Percentiles rank a stretch among this genome's conserved stretches.
Evolutionary conservation across 2,888 invertebrate genomes (phyloP).

Genomic region (Drosophila macrothrix): DNA sequence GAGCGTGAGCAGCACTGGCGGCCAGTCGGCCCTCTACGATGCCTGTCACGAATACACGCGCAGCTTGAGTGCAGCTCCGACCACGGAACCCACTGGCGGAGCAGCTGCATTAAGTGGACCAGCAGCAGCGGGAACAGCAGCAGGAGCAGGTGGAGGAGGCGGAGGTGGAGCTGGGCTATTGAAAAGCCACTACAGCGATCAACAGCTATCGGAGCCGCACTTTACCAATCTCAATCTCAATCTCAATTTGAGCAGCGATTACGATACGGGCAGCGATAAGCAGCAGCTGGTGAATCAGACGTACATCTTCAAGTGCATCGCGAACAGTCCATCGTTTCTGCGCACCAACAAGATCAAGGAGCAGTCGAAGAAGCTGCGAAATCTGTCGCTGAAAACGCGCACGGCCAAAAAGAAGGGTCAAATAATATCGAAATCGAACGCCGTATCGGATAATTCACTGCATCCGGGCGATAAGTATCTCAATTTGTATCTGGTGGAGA

Average conservation of each 20-base stretch:
- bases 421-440: slow-evolving; percentile 84
- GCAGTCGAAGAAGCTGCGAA: slow-evolving; percentile 84
- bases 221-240: slow-evolving; percentile 76
- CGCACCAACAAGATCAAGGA: slow-evolving; percentile 84
- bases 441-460: slow-evolving; percentile 84
- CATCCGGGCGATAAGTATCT: slow-evolving; percentile 85
- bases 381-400: slow-evolving; percentile 83
- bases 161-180: slow-evolving; percentile 54
- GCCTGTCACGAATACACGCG: slow-evolving; percentile 73
- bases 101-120: slow-evolving; percentile 2
- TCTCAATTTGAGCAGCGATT: slow-evolving; percentile 69
- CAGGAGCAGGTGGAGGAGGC: not conserved
- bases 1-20: slow-evolving; percentile 66
- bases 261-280: slow-evolving; percentile 78
- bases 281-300: slow-evolving; percentile 84
- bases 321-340: slow-evolving; percentile 84
- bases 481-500: slow-evolving; percentile 84
- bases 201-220: slow-evolving; percentile 79
- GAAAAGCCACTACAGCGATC: slow-evolving; percentile 84
- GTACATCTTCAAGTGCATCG: slow-evolving; percentile 85
- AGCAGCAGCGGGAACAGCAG: slow-evolving; percentile 58
- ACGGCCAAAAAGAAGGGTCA: slow-evolving; percentile 83
- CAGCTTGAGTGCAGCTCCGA: slow-evolving; percentile 69
- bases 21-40: slow-evolving; percentile 75
- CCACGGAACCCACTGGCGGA: slow-evolving; percentile 69